Conservation (phyloP, 2,113 vertebrate genomes). For the Aptenodytes forsteri region DNA sequence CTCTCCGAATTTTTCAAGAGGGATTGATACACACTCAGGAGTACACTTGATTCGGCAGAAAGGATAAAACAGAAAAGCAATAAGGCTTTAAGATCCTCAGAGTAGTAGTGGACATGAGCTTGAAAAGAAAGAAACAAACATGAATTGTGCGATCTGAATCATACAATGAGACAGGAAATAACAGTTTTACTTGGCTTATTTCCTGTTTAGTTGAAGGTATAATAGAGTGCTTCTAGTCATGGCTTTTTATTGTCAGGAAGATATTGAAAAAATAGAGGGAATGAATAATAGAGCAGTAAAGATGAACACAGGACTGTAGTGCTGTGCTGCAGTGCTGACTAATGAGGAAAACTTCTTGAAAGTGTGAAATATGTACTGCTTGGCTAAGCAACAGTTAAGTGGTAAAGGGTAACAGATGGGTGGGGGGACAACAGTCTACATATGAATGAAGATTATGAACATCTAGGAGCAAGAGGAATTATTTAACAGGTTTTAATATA, state of each 20-base stretch:
- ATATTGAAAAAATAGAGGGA: background rate
- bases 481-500: slow-evolving; percentile 18
- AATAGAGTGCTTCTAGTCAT: background rate
- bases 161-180: background rate
- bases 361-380: background rate
- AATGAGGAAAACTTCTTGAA: background rate
- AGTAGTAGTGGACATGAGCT: background rate
- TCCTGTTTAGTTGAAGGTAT: background rate
- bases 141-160: background rate
- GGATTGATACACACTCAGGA: background rate
- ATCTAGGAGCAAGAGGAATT: background rate
- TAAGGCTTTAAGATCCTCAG: background rate
- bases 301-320: background rate
- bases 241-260: background rate
- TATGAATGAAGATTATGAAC: background rate
- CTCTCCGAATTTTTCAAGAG: background rate
- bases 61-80: background rate
- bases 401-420: background rate
- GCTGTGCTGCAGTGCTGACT: background rate
- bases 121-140: background rate
- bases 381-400: background rate
- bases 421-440: background rate
- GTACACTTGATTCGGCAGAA: background rate
- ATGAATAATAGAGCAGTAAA: background rate
- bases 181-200: background rate